Base-by-base conservation (phyloP, 1,140 invertebrate species). In the Drosophila rufa region DNA sequence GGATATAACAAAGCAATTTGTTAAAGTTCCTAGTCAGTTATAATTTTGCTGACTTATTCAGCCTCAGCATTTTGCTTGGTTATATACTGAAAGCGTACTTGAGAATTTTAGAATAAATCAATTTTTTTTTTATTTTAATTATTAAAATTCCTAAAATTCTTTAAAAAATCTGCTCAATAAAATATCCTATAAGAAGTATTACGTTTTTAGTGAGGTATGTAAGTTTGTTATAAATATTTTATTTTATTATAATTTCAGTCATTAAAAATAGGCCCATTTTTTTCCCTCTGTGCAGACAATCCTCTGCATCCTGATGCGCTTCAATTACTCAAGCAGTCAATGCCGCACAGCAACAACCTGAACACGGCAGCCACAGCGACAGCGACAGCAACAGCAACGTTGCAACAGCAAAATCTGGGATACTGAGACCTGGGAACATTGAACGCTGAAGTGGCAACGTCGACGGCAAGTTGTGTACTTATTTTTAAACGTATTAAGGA, bases 401-500 rank as follows among this genome's bases (percentile, higher is more conserved):
- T 7, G 25, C 57, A 47, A 15, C 43, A 40, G 43, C 15, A 61
- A 33, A 12, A 30, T n/a, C 14, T 33, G 30, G 4, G 9, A 38
- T 36, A 38, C 38, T 53, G 42, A 14, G 14, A 17, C 42, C 62
- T n/a, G 64, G 71, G 82, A 53, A 82, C 82, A 86, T 78, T 86
- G 79, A 66, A 86, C 82, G 82, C 58, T 86, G 47, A 79, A 85
- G 82, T 82, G 74, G 59, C 43, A 50, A 66, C 45, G 56, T 17
- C 42, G 62, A 25, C 59, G 22, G 45, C 69, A 67, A 77, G 70
- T 82, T 73, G 71, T 80, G 68, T 87, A 58, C 83, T 89, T 87
- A 80, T 89, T 89, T 89, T 89, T 83, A 84, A 87, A 89, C 80
- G 80, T 80, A 87, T 89, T 87, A 87, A 75, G 83, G 84, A 87